phyloP scores from a whole-genome alignment of 2,888 invertebrate species.

The Geotrupes spiniger region DNA sequence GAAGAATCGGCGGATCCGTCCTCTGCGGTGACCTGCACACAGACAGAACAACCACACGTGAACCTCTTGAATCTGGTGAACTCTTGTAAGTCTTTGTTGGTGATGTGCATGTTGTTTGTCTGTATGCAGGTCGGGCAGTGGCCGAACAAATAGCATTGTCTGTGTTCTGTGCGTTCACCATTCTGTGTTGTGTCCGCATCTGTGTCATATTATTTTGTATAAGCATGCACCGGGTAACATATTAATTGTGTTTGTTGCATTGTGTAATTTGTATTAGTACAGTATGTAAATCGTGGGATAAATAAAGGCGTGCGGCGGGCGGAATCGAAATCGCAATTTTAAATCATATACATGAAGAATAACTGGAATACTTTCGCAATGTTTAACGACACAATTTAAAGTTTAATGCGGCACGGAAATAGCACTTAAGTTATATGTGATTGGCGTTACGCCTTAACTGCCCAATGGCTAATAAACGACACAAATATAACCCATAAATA shows the following conservation, averaged over 20 bases:
- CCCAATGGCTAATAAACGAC: no score
- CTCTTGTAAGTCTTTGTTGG: slow-evolving; percentile 36
- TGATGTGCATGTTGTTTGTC: slow-evolving; percentile 54
- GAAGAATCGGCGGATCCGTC: slow-evolving; percentile 25
- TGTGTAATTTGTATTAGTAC: slow-evolving; percentile 14
- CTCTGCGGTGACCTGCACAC: slow-evolving; percentile 57
- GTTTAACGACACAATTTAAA: no score
- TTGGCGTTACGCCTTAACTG: no score
- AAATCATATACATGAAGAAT: no score
- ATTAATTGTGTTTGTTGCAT: slow-evolving; percentile 11
- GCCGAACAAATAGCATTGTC: slow-evolving; percentile 31
- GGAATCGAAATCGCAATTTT: no score
- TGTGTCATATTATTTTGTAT: slow-evolving; percentile 19
- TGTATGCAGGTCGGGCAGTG: slow-evolving; percentile 49
- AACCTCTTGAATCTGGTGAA: slow-evolving; percentile 34
- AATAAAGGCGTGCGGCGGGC: no score
- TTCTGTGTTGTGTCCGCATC: slow-evolving; percentile 25
- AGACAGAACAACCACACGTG: slow-evolving; percentile 58
- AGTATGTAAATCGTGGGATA: not conserved
- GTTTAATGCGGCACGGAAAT: no score
- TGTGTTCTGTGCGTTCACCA: slow-evolving; percentile 27
- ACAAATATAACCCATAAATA: no score
- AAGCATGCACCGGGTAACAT: slow-evolving; percentile 10
- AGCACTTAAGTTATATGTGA: no score
- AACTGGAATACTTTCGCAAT: no score